phyloP scores from a whole-genome alignment of 2,888 invertebrate species.

The Agrochola lota region DNA sequence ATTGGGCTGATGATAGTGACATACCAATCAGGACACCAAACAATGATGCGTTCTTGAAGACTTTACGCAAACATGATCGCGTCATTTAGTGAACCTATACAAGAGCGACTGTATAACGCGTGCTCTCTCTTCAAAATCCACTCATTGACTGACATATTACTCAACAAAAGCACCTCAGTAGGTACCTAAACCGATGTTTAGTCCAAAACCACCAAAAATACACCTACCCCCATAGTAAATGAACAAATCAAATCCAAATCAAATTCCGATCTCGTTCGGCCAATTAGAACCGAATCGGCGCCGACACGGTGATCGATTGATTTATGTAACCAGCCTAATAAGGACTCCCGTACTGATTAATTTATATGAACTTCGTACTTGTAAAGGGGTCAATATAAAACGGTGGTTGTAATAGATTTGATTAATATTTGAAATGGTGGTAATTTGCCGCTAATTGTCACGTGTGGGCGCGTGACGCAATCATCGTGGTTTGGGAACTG shows the following conservation, averaged over 20 bases:
- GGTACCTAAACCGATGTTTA: neutral
- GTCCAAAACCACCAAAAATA: slow-evolving; percentile 39
- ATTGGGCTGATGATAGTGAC: neutral
- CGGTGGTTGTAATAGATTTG: slow-evolving; percentile 58
- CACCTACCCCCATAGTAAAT: slow-evolving; percentile 49
- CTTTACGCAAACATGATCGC: neutral
- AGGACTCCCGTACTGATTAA: slow-evolving; percentile 55
- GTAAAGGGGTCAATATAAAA: slow-evolving; percentile 34
- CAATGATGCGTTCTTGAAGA: neutral
- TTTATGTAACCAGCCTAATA: slow-evolving; percentile 63
- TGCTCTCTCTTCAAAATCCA: neutral
- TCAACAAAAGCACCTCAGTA: neutral
- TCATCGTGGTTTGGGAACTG: slow-evolving; percentile 23
- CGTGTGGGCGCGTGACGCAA: slow-evolving; percentile 43
- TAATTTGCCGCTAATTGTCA: slow-evolving; percentile 64
- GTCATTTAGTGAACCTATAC: neutral
- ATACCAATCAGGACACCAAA: neutral
- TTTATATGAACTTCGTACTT: slow-evolving; percentile 20
- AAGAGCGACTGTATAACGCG: neutral
- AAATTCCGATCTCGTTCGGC: slow-evolving; percentile 63
- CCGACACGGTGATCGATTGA: slow-evolving; percentile 70
- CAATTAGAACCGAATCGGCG: slow-evolving; percentile 68
- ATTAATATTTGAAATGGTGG: slow-evolving; percentile 66
- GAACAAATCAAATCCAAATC: slow-evolving; percentile 67
- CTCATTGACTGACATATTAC: neutral